These are phyloP conservation scores for Perccottus glenii DNA, from an alignment of 2,113 vertebrate species.

Conservation along the genomic window DNA sequence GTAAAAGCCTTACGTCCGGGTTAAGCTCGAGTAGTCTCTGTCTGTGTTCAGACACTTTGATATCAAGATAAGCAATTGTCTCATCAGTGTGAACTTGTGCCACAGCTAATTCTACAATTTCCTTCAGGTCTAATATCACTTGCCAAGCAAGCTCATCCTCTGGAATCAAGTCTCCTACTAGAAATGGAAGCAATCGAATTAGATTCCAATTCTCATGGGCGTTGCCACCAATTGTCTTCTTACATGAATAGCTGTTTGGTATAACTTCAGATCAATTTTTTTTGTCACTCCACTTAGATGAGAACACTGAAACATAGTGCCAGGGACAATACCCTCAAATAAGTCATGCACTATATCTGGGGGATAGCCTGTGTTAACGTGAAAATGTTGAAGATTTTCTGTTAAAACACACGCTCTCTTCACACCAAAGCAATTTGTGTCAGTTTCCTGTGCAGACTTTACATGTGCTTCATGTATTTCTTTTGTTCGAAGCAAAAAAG, in stretches of 20 bases:
- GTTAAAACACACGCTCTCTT: too few relatives aligned
- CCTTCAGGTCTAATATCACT: constrained; percentile 1
- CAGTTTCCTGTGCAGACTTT: constrained; percentile 3
- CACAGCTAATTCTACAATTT: background rate
- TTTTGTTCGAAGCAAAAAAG: background rate
- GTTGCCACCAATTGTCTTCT: too few relatives aligned
- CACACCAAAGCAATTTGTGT: background rate
- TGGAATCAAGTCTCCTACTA: constrained; percentile 2
- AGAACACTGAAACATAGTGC: too few relatives aligned
- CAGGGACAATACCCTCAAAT: constrained; percentile 2
- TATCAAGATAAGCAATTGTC: constrained; percentile 2
- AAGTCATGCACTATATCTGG: background rate
- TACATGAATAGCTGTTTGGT: too few relatives aligned
- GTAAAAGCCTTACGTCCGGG: background rate
- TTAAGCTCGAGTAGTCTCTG: background rate
- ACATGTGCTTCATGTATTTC: constrained; percentile 1
- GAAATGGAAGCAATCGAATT: background rate
- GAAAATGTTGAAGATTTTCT: background rate
- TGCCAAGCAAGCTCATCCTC: constrained; percentile 1
- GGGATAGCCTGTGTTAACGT: constrained; percentile 1
- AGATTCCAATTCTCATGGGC: background rate
- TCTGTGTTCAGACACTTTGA: constrained; percentile 4
- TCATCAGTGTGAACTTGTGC: background rate
- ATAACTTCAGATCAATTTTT: background rate
- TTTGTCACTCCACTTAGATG: constrained; percentile 4